Evolutionary conservation across 2,888 invertebrate genomes (phyloP).

Genomic region (Torymus texanus): DNA sequence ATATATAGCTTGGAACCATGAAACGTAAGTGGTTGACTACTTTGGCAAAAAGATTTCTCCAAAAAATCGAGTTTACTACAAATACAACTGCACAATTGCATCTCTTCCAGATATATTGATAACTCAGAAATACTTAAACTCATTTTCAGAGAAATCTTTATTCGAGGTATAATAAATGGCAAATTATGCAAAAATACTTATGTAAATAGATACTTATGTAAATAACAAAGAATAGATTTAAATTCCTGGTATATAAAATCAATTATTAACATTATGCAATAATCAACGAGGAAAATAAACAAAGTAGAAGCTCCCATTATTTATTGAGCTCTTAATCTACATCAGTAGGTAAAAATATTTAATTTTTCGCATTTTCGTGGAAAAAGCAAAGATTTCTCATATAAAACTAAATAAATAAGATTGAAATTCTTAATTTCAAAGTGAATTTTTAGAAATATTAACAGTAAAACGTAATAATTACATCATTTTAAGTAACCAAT

Average conservation of each 20-base stretch:
- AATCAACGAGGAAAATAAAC: constrained; percentile 30
- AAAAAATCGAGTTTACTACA: background rate
- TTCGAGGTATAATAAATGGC: constrained; percentile 52
- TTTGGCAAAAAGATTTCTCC: constrained; percentile 53
- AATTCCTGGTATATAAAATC: constrained; percentile 12
- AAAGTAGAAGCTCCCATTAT: background rate
- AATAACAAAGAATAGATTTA: constrained; percentile 27
- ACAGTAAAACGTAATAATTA: background rate
- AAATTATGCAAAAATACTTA: constrained; percentile 42
- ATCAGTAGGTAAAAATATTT: constrained; percentile 16
- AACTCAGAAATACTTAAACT: background rate
- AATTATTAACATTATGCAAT: constrained; percentile 26
- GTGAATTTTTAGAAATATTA: too few species aligned
- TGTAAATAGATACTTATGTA: constrained; percentile 13
- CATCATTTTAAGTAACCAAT: constrained; percentile 21
- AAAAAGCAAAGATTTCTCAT: background rate
- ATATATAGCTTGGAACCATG: constrained; percentile 32
- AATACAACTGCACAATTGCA: background rate
- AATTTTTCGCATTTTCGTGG: background rate
- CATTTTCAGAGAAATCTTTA: constrained; percentile 48
- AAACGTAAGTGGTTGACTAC: constrained; percentile 44
- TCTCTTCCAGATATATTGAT: background rate
- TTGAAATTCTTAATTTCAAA: too few species aligned
- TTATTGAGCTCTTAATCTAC: background rate
- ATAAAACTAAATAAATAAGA: too few species aligned